A percentile compares a stretch with the other conserved stretches of the same genome.
These are phyloP conservation scores for Poecilia velifera DNA, from an alignment of 2,797 vertebrate genomes.

Conservation along the genomic window DNA sequence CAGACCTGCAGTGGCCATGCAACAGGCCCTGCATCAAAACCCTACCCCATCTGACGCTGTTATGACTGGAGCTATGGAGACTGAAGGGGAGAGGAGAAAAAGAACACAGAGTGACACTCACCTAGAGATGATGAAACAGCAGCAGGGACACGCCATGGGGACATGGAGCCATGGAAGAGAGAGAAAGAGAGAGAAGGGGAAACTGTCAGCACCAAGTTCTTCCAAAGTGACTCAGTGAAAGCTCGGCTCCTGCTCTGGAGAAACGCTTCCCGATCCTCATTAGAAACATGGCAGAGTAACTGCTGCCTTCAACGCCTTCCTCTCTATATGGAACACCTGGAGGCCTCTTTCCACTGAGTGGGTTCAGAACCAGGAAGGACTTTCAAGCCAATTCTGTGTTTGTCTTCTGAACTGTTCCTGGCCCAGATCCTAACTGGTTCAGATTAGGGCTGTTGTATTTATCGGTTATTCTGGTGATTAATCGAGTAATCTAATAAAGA, in stretches of 20 bases:
- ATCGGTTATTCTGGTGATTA: too few species aligned
- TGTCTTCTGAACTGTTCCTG: not conserved
- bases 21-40: constrained; percentile 3
- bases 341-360: not conserved
- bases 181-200: constrained; percentile 9
- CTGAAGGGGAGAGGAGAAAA: not conserved
- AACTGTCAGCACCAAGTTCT: constrained; percentile 22
- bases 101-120: constrained; percentile 57
- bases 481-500: too few species aligned
- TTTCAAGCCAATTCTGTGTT: not conserved
- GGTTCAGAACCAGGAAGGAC: not conserved
- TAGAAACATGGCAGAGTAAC: constrained; percentile 11
- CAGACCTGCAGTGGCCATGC: too few species aligned
- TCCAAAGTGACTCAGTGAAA: constrained; percentile 24
- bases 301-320: not conserved
- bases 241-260: constrained; percentile 16
- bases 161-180: constrained; percentile 45
- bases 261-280: constrained; percentile 17
- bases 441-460: too few species aligned
- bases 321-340: not conserved
- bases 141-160: constrained; percentile 20
- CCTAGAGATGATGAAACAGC: constrained; percentile 55
- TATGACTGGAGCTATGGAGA: constrained; percentile 26
- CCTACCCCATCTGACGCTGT: constrained; percentile 27
- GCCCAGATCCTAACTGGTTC: not conserved